These are phyloP conservation scores for Phyllotis vaccarum DNA, from an alignment of 2,797 vertebrate species.

Conservation along the genomic window DNA sequence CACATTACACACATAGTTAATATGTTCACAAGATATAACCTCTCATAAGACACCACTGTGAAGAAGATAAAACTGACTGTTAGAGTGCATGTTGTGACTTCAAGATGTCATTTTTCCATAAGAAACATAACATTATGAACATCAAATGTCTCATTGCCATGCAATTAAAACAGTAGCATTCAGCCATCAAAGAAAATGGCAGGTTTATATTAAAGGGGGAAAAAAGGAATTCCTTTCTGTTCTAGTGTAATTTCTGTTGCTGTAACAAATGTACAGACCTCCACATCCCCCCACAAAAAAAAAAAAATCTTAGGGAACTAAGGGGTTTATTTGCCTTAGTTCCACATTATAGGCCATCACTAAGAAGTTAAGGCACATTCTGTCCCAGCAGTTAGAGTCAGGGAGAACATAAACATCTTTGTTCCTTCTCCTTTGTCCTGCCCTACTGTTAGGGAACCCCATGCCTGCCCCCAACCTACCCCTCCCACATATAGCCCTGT, in stretches of 20 bases:
- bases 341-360: background rate
- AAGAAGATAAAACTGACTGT: slow-evolving; percentile 8
- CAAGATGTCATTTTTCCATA: background rate
- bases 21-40: background rate
- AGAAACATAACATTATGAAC: slow-evolving; percentile 28
- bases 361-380: background rate
- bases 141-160: background rate
- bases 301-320: background rate
- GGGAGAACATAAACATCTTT: background rate
- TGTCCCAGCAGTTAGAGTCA: background rate
- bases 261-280: background rate
- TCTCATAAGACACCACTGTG: slow-evolving; percentile 39
- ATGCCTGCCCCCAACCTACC: background rate
- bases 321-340: background rate
- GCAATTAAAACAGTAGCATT: background rate
- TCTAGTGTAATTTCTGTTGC: background rate
- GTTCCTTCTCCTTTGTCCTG: background rate
- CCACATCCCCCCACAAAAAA: background rate
- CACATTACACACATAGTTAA: background rate
- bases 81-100: background rate
- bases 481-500: background rate
- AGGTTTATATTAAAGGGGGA: slow-evolving; percentile 3
- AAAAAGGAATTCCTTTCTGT: background rate
- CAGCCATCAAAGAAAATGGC: background rate
- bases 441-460: too few relatives aligned